Evolutionary conservation across 2,113 vertebrate species (phyloP).

Genomic region (Macquaria ambigua): DNA sequence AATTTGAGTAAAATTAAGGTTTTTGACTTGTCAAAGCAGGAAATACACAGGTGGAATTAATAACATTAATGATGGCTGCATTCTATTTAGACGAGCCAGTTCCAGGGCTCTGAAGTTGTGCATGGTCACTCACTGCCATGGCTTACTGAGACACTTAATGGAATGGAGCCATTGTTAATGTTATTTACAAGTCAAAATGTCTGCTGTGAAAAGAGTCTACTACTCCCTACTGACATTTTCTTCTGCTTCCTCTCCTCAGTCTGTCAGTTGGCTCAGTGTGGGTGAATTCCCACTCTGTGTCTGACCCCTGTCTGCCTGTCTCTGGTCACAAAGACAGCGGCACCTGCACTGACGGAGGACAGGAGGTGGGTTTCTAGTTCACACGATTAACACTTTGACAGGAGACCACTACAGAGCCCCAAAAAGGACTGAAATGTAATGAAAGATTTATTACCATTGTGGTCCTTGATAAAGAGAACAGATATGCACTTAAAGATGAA

Average conservation of each 20-base stretch:
- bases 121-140: not conserved
- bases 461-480: too few relatives aligned
- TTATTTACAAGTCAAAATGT: not conserved
- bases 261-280: conserved; percentile 88
- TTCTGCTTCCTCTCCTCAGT: conserved; percentile 68
- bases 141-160: not conserved
- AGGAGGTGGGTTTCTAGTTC: conserved; percentile 81
- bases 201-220: not conserved
- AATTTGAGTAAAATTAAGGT: not conserved
- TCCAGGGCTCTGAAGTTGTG: not conserved
- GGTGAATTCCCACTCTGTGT: conserved; percentile 89
- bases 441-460: not conserved
- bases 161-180: too few relatives aligned
- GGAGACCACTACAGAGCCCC: not conserved
- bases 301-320: conserved; percentile 86
- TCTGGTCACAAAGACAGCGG: conserved; percentile 89
- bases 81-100: not conserved
- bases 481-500: not conserved
- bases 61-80: too few relatives aligned
- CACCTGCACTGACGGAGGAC: conserved; percentile 88
- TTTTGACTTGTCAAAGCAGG: too few relatives aligned
- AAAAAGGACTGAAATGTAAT: not conserved
- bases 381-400: not conserved
- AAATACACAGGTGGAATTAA: too few relatives aligned
- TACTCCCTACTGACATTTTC: not conserved